Conservation (phyloP, 2,888 invertebrate species). For the Tuta absoluta region DNA sequence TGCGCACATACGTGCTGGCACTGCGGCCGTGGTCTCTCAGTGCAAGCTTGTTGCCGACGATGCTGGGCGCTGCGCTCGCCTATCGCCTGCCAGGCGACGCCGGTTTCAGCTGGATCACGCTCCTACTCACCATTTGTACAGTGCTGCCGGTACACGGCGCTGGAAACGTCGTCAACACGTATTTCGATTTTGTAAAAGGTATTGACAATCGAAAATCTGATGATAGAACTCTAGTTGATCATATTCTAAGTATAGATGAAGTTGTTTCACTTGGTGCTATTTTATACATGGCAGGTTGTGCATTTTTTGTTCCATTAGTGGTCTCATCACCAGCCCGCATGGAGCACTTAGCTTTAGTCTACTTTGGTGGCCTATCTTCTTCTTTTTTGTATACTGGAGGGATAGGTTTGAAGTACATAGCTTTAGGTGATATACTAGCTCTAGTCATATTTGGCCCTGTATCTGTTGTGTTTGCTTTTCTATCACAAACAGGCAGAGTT, state of each 20-base stretch:
- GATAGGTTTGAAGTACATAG: constrained; percentile 97
- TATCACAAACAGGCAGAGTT: constrained; percentile 95
- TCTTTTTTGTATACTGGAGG: constrained; percentile 98
- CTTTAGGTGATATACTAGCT: constrained; percentile 95
- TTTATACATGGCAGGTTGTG: constrained; percentile 92
- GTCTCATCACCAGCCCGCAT: constrained; percentile 93
- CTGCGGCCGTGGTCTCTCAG: constrained; percentile 96
- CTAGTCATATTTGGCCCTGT: constrained; percentile 97
- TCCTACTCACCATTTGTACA: constrained; percentile 91
- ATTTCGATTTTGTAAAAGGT: constrained; percentile 96
- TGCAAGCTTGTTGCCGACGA: constrained; percentile 94
- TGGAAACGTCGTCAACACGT: constrained; percentile 97
- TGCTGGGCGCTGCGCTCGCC: constrained; percentile 93
- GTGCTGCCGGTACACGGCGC: constrained; percentile 96
- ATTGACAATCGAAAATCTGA: constrained; percentile 96
- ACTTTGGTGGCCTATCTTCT: constrained; percentile 96
- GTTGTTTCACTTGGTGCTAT: constrained; percentile 94
- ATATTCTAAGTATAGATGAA: constrained; percentile 86
- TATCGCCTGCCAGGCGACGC: constrained; percentile 89
- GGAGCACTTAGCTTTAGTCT: constrained; percentile 96
- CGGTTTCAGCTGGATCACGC: constrained; percentile 89
- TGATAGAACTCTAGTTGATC: constrained; percentile 96
- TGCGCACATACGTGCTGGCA: constrained; percentile 93
- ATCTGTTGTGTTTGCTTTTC: constrained; percentile 95
- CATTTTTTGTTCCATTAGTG: constrained; percentile 89